These are phyloP conservation scores for Belgica antarctica DNA, from an alignment of 2,888 invertebrate genomes.

Conservation along the genomic window DNA sequence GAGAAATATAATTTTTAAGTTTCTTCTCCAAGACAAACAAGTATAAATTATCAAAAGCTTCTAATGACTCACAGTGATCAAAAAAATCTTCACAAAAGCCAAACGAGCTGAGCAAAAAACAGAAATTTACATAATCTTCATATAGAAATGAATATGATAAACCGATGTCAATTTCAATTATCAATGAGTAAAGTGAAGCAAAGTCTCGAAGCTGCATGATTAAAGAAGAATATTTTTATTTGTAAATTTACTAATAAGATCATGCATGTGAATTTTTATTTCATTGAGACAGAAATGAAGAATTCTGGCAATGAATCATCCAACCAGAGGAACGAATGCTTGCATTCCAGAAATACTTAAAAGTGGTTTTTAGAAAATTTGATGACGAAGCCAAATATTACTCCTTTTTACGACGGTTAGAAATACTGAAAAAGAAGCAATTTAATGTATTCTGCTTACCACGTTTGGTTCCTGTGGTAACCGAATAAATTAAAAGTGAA, in stretches of 20 bases:
- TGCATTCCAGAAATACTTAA: slow-evolving; percentile 4
- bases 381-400: slow-evolving; percentile 3
- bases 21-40: slow-evolving; percentile 1
- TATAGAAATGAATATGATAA: slow-evolving; percentile 27
- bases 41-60: neutral
- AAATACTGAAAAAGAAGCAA: neutral
- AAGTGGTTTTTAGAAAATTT: neutral
- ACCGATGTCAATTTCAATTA: slow-evolving; percentile 39
- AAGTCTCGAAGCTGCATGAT: too few relatives aligned
- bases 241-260: too few relatives aligned
- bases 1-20: too few relatives aligned
- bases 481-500: slow-evolving; percentile 17
- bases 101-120: neutral
- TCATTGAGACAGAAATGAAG: neutral
- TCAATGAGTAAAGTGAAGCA: slow-evolving; percentile 24
- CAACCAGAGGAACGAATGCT: neutral
- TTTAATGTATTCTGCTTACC: slow-evolving; percentile 16
- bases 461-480: slow-evolving; percentile 39
- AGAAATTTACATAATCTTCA: slow-evolving; percentile 31
- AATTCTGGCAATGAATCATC: neutral
- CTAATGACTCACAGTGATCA: slow-evolving; percentile 24
- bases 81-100: slow-evolving; percentile 18
- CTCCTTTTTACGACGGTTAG: slow-evolving; percentile 28
- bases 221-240: too few relatives aligned
- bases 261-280: neutral